A percentile compares a stretch with the other conserved stretches of the same genome.
These are phyloP conservation scores for Nycticebus coucang DNA, from an alignment of 2,113 vertebrate genomes.

Conservation along the genomic window DNA sequence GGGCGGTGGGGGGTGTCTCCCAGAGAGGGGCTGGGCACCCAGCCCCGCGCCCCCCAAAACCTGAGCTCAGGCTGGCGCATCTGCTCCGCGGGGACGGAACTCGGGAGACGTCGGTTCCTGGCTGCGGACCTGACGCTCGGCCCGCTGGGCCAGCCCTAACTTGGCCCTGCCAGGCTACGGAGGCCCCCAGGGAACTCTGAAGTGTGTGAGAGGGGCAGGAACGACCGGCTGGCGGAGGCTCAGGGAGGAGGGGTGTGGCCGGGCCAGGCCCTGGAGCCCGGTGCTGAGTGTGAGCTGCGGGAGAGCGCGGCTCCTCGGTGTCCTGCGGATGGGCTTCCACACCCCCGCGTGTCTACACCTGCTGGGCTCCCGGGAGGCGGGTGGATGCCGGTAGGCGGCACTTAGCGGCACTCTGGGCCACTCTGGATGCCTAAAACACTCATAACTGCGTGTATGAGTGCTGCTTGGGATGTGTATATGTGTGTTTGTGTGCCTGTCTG, in stretches of 20 bases:
- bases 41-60: not conserved
- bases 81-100: constrained; percentile 45
- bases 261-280: constrained; percentile 66
- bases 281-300: not conserved
- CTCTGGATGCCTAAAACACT: constrained; percentile 14
- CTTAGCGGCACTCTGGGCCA: not conserved
- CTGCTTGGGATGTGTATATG: not conserved
- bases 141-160: constrained; percentile 60
- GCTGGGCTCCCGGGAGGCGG: constrained; percentile 34
- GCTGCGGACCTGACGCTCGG: constrained; percentile 50
- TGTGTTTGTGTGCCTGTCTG: not conserved
- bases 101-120: constrained; percentile 22
- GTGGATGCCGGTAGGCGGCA: not conserved
- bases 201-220: constrained; percentile 70
- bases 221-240: not conserved
- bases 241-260: constrained; percentile 76
- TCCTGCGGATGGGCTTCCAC: not conserved
- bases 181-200: constrained; percentile 62
- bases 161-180: constrained; percentile 64
- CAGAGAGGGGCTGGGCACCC: constrained; percentile 2
- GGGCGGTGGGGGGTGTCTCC: not conserved
- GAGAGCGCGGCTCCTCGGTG: not conserved
- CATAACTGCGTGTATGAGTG: constrained; percentile 40
- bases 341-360: not conserved
- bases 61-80: not conserved